Conservation (phyloP, 2,888 invertebrate genomes). For the Aromia moschata region DNA sequence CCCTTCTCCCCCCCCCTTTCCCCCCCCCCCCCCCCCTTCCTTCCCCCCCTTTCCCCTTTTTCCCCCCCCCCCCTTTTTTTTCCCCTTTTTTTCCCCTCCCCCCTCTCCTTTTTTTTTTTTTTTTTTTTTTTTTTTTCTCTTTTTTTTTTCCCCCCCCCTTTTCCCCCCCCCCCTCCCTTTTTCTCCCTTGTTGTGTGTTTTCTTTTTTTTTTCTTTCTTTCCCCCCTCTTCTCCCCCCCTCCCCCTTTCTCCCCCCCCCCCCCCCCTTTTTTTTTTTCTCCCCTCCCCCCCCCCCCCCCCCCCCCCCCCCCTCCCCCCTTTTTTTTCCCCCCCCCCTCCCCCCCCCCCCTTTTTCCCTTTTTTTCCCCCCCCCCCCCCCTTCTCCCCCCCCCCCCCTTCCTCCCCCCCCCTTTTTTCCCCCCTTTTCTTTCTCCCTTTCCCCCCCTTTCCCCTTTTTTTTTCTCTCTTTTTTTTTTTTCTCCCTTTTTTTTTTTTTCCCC, state of each 20-base stretch:
- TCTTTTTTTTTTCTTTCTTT: background rate
- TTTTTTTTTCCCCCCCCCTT: background rate
- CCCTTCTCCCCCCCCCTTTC: background rate
- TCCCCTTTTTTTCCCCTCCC: background rate
- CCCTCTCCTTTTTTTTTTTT: background rate
- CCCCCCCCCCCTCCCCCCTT: background rate
- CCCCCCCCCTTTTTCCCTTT: background rate
- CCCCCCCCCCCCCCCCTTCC: background rate
- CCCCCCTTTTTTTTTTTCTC: background rate
- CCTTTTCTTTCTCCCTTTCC: background rate
- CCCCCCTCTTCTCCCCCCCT: background rate
- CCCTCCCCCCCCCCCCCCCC: background rate
- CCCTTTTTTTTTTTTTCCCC: slow-evolving; percentile 5
- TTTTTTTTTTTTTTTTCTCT: background rate
- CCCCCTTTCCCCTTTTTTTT: background rate
- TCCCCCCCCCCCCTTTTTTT: background rate
- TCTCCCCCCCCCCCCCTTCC: background rate
- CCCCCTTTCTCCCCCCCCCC: background rate
- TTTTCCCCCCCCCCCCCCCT: background rate
- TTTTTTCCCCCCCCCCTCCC: background rate
- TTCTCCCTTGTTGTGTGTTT: background rate
- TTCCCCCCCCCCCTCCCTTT: background rate
- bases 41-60: background rate
- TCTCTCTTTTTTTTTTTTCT: background rate
- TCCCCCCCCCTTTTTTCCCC: background rate